Percentiles rank a stretch among this genome's conserved stretches.
These are phyloP conservation scores for Eulacestoma nigropectus DNA, from an alignment of 2,113 vertebrate species.

Conservation along the genomic window DNA sequence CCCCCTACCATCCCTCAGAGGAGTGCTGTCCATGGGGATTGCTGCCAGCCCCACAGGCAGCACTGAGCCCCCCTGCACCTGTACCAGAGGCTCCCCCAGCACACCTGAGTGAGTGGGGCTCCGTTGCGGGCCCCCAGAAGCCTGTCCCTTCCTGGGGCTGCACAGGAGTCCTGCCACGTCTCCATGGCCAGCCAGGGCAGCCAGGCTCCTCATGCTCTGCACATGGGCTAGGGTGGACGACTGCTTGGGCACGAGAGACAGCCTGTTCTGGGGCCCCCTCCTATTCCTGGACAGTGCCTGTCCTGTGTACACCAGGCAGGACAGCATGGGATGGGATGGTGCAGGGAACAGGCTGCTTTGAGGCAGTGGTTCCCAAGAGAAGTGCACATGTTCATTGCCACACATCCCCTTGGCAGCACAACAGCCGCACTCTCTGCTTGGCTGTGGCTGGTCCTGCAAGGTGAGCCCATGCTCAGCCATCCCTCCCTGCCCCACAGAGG, in stretches of 20 bases:
- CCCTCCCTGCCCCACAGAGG: background rate
- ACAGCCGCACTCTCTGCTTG: background rate
- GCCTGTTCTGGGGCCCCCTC: rapidly evolving
- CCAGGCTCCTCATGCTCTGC: background rate
- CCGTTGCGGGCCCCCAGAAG: rapidly evolving
- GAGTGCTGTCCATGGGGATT: background rate
- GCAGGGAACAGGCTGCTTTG: background rate
- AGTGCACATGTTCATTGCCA: background rate
- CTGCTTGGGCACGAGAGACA: background rate
- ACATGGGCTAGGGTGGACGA: rapidly evolving
- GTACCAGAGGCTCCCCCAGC: background rate
- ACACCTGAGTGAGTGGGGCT: rapidly evolving
- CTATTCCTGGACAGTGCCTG: background rate
- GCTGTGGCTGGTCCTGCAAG: background rate
- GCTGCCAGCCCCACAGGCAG: background rate
- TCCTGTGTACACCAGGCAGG: background rate
- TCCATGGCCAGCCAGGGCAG: rapidly evolving
- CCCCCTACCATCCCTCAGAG: background rate
- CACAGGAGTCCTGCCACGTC: background rate
- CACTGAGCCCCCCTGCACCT: background rate
- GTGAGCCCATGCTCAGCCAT: background rate
- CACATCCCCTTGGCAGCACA: background rate
- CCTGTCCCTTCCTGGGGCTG: background rate
- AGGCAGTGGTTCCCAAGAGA: background rate
- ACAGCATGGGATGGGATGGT: background rate